phyloP scores from a whole-genome alignment of 1,140 invertebrate species.

The Heterodera carotae region DNA sequence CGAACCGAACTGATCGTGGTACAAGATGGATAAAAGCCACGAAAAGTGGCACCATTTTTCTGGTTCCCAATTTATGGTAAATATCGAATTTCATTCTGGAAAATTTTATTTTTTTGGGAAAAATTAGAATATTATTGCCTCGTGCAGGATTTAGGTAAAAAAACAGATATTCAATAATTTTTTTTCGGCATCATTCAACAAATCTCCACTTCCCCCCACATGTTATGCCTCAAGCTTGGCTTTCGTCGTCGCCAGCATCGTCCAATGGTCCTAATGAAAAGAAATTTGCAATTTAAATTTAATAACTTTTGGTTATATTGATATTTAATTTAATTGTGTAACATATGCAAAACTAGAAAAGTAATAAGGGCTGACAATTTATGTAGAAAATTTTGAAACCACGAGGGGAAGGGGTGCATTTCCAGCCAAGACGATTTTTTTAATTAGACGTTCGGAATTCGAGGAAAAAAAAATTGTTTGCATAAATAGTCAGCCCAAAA shows the following conservation, averaged over 20 bases:
- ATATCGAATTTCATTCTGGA: neutral
- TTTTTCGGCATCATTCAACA: constrained; percentile 22
- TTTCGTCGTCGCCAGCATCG: constrained; percentile 61
- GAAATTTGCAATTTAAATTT: neutral
- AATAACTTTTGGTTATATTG: neutral
- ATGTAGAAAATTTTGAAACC: too few relatives aligned
- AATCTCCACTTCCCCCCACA: neutral
- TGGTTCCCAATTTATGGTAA: too few relatives aligned
- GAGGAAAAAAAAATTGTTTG: too few relatives aligned
- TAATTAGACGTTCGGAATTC: too few relatives aligned
- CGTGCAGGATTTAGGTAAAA: neutral
- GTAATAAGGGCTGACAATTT: too few relatives aligned
- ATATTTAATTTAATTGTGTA: neutral
- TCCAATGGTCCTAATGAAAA: constrained; percentile 60
- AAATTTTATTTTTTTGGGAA: neutral
- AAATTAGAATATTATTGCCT: neutral
- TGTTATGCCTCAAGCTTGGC: constrained; percentile 55
- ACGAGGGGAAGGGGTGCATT: too few relatives aligned
- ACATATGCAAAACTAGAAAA: neutral
- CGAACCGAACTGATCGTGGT: too few relatives aligned
- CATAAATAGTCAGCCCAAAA: too few relatives aligned
- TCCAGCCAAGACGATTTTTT: too few relatives aligned
- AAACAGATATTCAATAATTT: neutral
- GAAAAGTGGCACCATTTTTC: too few relatives aligned
- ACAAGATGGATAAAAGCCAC: neutral